A percentile compares a stretch with the other conserved stretches of the same genome.
Conservation (phyloP, 2,888 invertebrate species). For the Dolomedes plantarius region DNA sequence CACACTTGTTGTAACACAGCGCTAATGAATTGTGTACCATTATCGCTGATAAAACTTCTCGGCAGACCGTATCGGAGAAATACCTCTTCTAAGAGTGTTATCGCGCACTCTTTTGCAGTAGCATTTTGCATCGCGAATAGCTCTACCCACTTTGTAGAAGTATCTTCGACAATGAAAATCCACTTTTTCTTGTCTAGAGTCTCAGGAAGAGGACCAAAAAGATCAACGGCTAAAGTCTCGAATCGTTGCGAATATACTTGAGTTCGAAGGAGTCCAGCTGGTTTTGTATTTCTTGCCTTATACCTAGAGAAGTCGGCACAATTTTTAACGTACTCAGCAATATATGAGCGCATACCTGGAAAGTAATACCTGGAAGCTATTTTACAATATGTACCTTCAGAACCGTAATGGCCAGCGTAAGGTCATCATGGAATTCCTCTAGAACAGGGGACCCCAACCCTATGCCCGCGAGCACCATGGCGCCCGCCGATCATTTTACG, state of each 20-base stretch:
- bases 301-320: background rate
- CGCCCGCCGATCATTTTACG: no score
- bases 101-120: background rate
- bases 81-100: background rate
- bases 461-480: no score
- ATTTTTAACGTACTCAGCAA: conserved; percentile 1
- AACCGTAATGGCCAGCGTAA: conserved; percentile 59
- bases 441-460: no score
- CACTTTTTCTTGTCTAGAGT: background rate
- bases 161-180: conserved; percentile 18
- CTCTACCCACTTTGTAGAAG: background rate
- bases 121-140: background rate
- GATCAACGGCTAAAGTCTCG: background rate
- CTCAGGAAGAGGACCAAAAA: conserved; percentile 17
- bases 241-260: background rate
- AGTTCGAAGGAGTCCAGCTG: background rate
- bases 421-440: conserved; percentile 64
- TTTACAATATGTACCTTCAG: conserved; percentile 26
- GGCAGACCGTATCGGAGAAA: background rate
- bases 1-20: background rate
- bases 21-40: background rate
- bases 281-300: conserved; percentile 22
- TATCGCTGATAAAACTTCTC: background rate
- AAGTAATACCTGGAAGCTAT: background rate
- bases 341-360: conserved; percentile 3